Evolutionary conservation across 1,140 invertebrate genomes (phyloP).

Genomic region (Steinernema khuongi): DNA sequence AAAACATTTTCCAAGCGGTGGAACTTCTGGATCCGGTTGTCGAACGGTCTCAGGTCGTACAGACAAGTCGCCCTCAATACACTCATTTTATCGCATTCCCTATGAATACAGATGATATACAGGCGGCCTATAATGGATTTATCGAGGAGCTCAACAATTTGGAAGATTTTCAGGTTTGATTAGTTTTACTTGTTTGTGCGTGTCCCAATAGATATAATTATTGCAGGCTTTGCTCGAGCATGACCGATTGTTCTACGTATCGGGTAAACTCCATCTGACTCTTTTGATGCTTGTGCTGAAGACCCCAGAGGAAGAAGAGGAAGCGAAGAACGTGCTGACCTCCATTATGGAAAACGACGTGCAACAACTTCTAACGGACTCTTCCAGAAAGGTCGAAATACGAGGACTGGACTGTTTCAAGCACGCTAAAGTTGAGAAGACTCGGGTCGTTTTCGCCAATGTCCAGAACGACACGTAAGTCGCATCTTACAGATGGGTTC

Average conservation of each 20-base stretch:
- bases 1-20: not conserved
- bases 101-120: not conserved
- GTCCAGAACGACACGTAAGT: not conserved
- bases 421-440: not conserved
- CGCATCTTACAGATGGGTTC: not conserved
- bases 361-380: not conserved
- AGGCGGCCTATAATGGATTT: not conserved
- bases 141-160: not conserved
- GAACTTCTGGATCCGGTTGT: not conserved
- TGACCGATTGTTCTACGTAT: not conserved
- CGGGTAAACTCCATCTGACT: not conserved
- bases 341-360: not conserved
- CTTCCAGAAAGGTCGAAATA: not conserved
- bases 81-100: not conserved
- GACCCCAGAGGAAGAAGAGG: not conserved
- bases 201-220: no score
- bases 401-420: not conserved
- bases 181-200: no score
- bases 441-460: not conserved
- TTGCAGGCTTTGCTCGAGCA: not conserved
- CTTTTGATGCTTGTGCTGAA: not conserved
- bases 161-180: not conserved
- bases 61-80: not conserved
- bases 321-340: not conserved
- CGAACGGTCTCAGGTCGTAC: not conserved